Evolutionary conservation across 2,888 invertebrate genomes (phyloP).

Genomic region (Branchipolynoe longqiensis): DNA sequence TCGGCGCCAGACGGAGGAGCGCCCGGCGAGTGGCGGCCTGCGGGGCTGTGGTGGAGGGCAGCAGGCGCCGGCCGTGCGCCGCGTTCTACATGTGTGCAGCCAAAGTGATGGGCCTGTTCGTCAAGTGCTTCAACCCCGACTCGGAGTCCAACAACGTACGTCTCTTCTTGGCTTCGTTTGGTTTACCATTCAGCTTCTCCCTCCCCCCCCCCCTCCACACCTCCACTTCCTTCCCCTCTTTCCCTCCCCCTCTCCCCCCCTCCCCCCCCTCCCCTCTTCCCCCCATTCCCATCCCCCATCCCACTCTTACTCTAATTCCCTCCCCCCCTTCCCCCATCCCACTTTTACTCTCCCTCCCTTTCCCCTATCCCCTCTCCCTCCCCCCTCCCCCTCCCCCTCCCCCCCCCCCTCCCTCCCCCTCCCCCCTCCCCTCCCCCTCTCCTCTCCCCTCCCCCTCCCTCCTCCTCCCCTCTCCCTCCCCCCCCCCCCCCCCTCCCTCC

Average conservation of each 20-base stretch:
- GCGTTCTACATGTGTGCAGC: slow-evolving; percentile 47
- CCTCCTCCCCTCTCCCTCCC: not conserved
- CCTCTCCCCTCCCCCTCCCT: not conserved
- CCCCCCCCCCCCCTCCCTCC: not conserved
- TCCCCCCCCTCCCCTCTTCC: not conserved
- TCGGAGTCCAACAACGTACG: slow-evolving; percentile 49
- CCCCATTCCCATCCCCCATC: not conserved
- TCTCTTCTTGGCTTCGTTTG: not conserved
- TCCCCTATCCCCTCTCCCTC: not conserved
- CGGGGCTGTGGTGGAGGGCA: not conserved
- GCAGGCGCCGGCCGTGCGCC: not conserved
- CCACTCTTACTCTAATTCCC: not conserved
- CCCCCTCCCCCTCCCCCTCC: not conserved
- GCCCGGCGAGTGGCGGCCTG: not conserved
- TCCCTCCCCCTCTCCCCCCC: slow-evolving; percentile 3
- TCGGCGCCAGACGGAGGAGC: not conserved
- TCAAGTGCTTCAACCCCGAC: slow-evolving; percentile 55
- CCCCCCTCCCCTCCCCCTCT: not conserved
- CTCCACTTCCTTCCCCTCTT: not conserved
- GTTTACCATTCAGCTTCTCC: not conserved
- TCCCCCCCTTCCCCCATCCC: too few species aligned
- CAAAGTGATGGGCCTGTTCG: slow-evolving; percentile 55
- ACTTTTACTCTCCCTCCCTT: not conserved
- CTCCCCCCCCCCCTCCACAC: not conserved
- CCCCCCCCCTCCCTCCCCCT: not conserved